Base-by-base conservation (phyloP, 2,113 vertebrate genomes). In the Noctilio leporinus region DNA sequence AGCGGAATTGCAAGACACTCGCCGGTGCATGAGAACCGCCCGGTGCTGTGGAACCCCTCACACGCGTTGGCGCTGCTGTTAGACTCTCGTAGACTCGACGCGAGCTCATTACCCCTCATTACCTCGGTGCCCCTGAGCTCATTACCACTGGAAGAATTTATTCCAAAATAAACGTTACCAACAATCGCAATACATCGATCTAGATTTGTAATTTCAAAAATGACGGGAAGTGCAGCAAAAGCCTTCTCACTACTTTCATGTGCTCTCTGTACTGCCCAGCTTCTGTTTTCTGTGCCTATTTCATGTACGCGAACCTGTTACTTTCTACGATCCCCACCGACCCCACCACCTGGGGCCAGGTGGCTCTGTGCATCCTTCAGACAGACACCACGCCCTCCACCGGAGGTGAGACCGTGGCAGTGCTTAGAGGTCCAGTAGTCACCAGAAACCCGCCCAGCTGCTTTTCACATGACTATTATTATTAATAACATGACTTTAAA, bases 361-460 rank as follows among this genome's bases (percentile, higher is more conserved):
- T 20, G 33, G 15, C 28, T 69, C 17, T 35, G 1, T 11, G 51
- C 59, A n/a, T n/a, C n/a, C n/a, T n/a, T n/a, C n/a, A n/a, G 49
- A 16, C 0, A 1, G 51, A 53, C 38, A 4, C 55, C 7, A 1
- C 10, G 65, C 0, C 2, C 11, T 9, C 10, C 4, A 0, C 2
- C 16, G 3, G 10, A 3, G 10, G 6, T n/a, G 62, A 57, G 69
- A 55, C 38, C 0, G 5, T 12, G 28, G 51, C 51, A 30, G 65
- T 11, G 11, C 0, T 3, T 0, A 14, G 38, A 24, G 4, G 9
- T 30, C 5, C 9, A 22, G 7, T 1, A 5, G 5, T 24, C 47
- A 22, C 1, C 49, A 10, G 5, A 51, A 40, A 51, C 35, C 26
- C n/a, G 7, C 7, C 43, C 30, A 10, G 19, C 28, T 73, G 12